Conservation (phyloP, 2,113 vertebrate genomes). For the Brachionichthys hirsutus region DNA sequence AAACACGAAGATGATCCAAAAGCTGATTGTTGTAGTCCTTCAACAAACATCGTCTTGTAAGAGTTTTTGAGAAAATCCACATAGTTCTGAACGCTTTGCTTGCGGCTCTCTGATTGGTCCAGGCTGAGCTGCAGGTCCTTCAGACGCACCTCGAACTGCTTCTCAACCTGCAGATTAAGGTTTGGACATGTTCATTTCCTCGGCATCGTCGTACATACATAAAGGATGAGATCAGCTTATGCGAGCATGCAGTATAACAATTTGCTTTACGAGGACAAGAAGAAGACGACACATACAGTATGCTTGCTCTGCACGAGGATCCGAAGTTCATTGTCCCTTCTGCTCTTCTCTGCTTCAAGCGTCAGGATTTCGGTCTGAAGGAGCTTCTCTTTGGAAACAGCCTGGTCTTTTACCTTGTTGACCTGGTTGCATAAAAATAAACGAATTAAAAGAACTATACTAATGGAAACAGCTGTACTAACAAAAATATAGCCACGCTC, state of each 20-base stretch:
- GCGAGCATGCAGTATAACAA: rapidly evolving
- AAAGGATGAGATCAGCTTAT: not conserved
- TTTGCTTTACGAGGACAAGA: not conserved
- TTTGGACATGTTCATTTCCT: not conserved
- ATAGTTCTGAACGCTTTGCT: conserved; percentile 86
- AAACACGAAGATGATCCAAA: conserved; percentile 54
- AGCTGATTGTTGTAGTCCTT: conserved; percentile 47
- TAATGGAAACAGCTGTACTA: too few species aligned
- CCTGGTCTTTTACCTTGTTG: conserved; percentile 77
- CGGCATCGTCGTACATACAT: not conserved
- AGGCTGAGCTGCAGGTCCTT: conserved; percentile 86
- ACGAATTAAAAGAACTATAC: too few species aligned
- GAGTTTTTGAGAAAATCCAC: conserved; percentile 86
- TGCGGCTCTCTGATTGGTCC: conserved; percentile 85
- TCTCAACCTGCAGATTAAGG: conserved; percentile 77
- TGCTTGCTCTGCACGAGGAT: conserved; percentile 70
- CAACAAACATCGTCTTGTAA: conserved; percentile 84
- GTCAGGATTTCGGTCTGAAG: conserved; percentile 80
- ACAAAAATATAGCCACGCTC: too few species aligned
- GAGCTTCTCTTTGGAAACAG: conserved; percentile 68
- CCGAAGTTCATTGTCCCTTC: conserved; percentile 78
- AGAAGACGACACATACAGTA: conserved; percentile 50
- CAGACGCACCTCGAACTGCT: conserved; percentile 76
- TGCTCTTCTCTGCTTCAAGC: conserved; percentile 82
- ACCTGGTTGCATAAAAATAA: conserved; percentile 71